Base-by-base conservation (phyloP, 2,797 vertebrate species). In the Hyperoplus lanceolatus region DNA sequence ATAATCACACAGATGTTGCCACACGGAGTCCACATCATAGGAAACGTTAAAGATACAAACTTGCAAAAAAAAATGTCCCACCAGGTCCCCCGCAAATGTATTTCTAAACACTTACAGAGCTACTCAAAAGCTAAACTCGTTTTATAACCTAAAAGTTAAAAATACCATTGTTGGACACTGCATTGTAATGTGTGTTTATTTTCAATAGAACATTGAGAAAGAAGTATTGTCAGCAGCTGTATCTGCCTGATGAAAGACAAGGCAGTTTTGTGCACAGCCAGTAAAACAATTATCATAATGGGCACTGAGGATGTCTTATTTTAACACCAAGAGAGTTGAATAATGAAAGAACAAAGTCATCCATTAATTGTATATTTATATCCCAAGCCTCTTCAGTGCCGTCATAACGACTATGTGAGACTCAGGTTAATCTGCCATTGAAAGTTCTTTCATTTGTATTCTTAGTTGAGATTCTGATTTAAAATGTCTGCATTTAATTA, bases 271-370 rank as follows among this genome's bases (percentile, higher is more conserved):
- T 29, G 29, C 29, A 29, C 29, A 29, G 29, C 29, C 29, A 29
- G 12, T 53, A 15, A 53, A 41, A 77, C 58, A 75, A 49, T 67
- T n/a, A 49, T 39, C 42, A 63, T 55, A 16, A 55, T 62, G 39
- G 15, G 36, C 12, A n/a, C 42, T 39, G 21, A 16, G 36, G 29
- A 29, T 29, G 29, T 29, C 29, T 29, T 29, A 29, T 29, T 3
- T 29, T 29, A 29, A 29, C 29, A 29, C 29, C 29, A 29, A 29
- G 29, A 29, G 29, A n/a, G 46, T 39, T 38, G 14, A 21, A 72
- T 58, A 62, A 83, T 43, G 16, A 74, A 62, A 63, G 51, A 77
- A 77, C 59, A 75, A 80, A 86, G 69, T 8, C 4, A 3, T 18
- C 8, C 39, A 21, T 58, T 76, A 64, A 82, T 55, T 61, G 43